Conservation (phyloP, 2,888 invertebrate genomes). For the Folsomia candida region DNA sequence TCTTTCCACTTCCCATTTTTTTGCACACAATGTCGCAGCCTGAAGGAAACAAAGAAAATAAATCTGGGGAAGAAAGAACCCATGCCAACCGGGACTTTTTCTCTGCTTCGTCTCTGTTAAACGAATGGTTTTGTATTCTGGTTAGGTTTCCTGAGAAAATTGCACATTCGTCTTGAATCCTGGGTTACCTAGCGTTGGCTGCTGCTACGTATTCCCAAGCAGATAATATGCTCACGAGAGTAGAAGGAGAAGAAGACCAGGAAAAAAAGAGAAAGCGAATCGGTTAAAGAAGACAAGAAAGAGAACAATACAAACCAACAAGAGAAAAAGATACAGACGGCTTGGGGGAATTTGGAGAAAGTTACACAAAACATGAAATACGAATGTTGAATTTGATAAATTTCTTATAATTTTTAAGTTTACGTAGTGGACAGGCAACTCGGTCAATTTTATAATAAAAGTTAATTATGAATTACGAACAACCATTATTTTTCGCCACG, state of each 20-base stretch:
- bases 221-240: constrained; percentile 2
- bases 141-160: background rate
- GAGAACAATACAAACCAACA: too few species aligned
- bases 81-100: background rate
- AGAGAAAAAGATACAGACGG: too few species aligned
- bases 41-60: constrained; percentile 5
- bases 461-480: too few species aligned
- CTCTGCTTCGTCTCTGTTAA: background rate
- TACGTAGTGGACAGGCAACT: too few species aligned
- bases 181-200: too few species aligned
- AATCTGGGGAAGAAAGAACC: background rate
- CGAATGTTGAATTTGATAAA: background rate
- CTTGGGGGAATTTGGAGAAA: too few species aligned
- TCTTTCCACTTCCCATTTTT: background rate
- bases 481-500: too few species aligned
- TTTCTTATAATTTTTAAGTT: too few species aligned
- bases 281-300: background rate
- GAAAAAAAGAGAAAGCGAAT: background rate
- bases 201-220: background rate
- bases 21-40: background rate
- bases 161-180: background rate
- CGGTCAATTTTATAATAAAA: too few species aligned
- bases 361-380: background rate
- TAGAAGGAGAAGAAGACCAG: constrained; percentile 4
- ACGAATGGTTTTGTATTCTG: background rate